These are phyloP conservation scores for Serrognathus titanus DNA, from an alignment of 2,888 invertebrate species.

Conservation along the genomic window DNA sequence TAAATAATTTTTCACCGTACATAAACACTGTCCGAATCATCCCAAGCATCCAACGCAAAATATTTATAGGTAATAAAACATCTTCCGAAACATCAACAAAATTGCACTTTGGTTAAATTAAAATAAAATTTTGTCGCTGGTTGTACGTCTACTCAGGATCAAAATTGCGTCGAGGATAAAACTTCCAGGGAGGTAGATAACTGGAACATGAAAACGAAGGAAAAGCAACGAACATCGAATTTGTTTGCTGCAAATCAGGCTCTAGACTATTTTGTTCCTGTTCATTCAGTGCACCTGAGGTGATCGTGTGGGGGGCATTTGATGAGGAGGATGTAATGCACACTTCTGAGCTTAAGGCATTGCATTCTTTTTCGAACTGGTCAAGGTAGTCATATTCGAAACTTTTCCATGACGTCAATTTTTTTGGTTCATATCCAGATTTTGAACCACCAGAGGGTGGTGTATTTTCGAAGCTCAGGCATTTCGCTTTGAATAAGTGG, in stretches of 20 bases:
- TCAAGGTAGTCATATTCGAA: slow-evolving; percentile 11
- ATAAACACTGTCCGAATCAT: too few relatives aligned
- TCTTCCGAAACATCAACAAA: not conserved
- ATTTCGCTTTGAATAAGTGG: slow-evolving; percentile 15
- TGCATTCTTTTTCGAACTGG: slow-evolving; percentile 6
- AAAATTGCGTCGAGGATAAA: slow-evolving; percentile 13
- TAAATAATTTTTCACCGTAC: too few relatives aligned
- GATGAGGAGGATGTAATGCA: not conserved
- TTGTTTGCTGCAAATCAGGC: not conserved
- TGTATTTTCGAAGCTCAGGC: slow-evolving; percentile 16
- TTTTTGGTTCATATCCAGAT: slow-evolving; percentile 14
- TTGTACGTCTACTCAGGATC: slow-evolving; percentile 8
- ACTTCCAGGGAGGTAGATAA: slow-evolving; percentile 1
- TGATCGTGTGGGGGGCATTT: slow-evolving; percentile 8
- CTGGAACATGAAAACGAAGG: not conserved
- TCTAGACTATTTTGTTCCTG: not conserved
- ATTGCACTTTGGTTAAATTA: slow-evolving; percentile 14
- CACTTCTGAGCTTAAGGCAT: not conserved
- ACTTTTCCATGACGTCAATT: not conserved
- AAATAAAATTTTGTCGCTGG: not conserved
- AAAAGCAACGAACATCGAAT: not conserved
- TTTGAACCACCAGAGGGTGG: slow-evolving; percentile 6
- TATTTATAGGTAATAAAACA: too few relatives aligned
- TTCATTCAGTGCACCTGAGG: slow-evolving; percentile 8
- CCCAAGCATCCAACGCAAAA: too few relatives aligned